Percentiles rank a stretch among this genome's conserved stretches.
These are phyloP conservation scores for Epinotia brunnichana DNA, from an alignment of 2,888 invertebrate genomes.

Conservation along the genomic window DNA sequence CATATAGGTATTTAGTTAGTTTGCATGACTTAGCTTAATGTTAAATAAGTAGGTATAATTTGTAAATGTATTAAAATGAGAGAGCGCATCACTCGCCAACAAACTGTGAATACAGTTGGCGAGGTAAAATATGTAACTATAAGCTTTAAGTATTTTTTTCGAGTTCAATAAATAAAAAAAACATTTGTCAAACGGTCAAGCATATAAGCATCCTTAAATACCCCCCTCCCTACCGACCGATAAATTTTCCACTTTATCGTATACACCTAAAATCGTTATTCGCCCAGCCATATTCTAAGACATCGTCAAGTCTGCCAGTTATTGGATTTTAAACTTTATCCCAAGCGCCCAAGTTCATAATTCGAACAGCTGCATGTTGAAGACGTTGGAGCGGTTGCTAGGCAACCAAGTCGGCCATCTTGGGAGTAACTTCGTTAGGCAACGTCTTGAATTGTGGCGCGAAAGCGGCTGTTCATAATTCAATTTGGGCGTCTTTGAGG, in stretches of 20 bases:
- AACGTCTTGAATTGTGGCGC: conserved; percentile 79
- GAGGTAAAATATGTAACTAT: too few species aligned
- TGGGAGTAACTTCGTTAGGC: conserved; percentile 44
- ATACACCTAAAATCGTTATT: conserved; percentile 22
- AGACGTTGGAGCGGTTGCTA: conserved; percentile 27
- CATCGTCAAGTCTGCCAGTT: conserved; percentile 47
- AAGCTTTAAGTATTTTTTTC: too few species aligned
- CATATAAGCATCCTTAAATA: conserved; percentile 23
- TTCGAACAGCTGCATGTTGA: background rate
- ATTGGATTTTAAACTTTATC: background rate
- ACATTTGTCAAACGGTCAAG: too few species aligned
- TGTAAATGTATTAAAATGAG: too few species aligned
- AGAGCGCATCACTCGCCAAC: too few species aligned
- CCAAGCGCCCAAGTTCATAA: background rate
- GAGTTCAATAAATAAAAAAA: too few species aligned
- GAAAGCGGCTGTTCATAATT: conserved; percentile 69
- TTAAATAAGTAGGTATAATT: too few species aligned
- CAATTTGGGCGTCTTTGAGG: conserved; percentile 73
- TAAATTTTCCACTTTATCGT: conserved; percentile 17
- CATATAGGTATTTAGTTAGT: too few species aligned
- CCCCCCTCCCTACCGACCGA: conserved; percentile 21
- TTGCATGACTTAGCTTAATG: too few species aligned
- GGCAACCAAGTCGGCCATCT: conserved; percentile 40
- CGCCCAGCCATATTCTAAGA: conserved; percentile 51
- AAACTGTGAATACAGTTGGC: too few species aligned